Base-by-base conservation (phyloP, 2,888 invertebrate genomes). In the Tachina fera region DNA sequence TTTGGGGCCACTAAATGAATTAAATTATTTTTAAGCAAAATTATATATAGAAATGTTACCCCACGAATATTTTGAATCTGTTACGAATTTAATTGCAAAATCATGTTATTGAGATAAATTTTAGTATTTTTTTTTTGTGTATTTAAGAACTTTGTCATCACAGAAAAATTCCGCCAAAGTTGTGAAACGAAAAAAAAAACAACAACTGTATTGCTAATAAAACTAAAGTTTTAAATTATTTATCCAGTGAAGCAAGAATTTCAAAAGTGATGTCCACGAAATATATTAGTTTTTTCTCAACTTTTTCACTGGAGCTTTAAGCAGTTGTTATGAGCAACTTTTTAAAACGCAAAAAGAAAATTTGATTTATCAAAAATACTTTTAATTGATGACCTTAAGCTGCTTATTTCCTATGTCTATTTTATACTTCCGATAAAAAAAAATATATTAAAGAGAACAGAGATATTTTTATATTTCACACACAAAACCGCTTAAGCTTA, bases 331-430 rank as follows among this genome's bases (percentile, higher is more conserved):
- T n/a, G 5, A 49, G 8, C 11, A 60, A 65, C 31, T 16, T 56
- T 13, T n/a, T n/a, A 22, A 14, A 16, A 16, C n/a, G 43, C 13
- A 61, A 45, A 11, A 71, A 60, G 31, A 6, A 31, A 65, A 65
- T 6, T 14, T 72, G 31, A 70, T 80, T 65, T 80, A 71, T 65
- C 43, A 71, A 76, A 79, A 49, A 65, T 71, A 63, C 43, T 56
- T 63, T 85, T 82, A 82, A 82, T 78, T 85, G 81, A 85, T 82
- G 74, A 82, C 82, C 85, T 82, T 82, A 82, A 82, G 82, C 85
- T 75, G 67, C 78, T 86, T 76, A 82, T 60, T 39, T 68, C 45
- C 13, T 31, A 6, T 68, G 31, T 39, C 60, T 74, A 39, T 16
- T 56, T 43, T 72, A 6, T 68, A 3, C 67, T 60, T 16, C 22